Evolutionary conservation across 2,888 invertebrate genomes (phyloP).

Genomic region (Alloplasta piceator): DNA sequence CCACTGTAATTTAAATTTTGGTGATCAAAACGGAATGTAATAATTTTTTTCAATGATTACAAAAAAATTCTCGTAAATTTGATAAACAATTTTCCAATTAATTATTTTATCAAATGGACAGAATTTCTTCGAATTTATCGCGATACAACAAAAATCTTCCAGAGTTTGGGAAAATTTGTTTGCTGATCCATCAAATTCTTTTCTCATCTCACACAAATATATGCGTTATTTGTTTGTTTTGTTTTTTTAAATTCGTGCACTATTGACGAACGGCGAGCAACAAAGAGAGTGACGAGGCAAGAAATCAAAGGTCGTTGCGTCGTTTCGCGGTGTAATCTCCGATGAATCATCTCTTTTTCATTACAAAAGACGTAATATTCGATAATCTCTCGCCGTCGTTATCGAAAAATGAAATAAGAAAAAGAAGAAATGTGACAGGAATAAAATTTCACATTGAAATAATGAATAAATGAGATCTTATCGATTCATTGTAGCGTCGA

Average conservation of each 20-base stretch:
- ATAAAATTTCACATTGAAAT: background rate
- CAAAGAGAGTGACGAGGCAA: slow-evolving; percentile 51
- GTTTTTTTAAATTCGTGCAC: background rate
- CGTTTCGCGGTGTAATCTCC: slow-evolving; percentile 33
- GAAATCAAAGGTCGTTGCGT: slow-evolving; percentile 57
- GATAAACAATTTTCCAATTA: too few relatives aligned
- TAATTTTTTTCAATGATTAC: too few relatives aligned
- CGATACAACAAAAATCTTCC: background rate
- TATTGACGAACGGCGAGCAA: slow-evolving; percentile 10
- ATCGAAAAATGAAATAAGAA: slow-evolving; percentile 1
- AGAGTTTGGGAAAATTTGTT: background rate
- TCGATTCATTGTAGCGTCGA: slow-evolving; percentile 30
- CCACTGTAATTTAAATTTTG: background rate
- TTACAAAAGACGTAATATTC: background rate
- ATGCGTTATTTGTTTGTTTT: slow-evolving; percentile 6
- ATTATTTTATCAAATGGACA: too few relatives aligned
- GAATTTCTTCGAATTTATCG: too few relatives aligned
- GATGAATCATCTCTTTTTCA: slow-evolving; percentile 39
- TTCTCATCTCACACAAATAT: background rate
- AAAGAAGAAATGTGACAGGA: background rate
- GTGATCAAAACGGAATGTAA: too few relatives aligned
- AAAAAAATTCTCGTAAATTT: too few relatives aligned
- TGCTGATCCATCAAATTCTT: background rate
- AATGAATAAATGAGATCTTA: slow-evolving; percentile 30
- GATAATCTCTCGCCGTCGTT: slow-evolving; percentile 6